Conservation (phyloP, 2,113 vertebrate genomes). For the Argyrosomus japonicus region DNA sequence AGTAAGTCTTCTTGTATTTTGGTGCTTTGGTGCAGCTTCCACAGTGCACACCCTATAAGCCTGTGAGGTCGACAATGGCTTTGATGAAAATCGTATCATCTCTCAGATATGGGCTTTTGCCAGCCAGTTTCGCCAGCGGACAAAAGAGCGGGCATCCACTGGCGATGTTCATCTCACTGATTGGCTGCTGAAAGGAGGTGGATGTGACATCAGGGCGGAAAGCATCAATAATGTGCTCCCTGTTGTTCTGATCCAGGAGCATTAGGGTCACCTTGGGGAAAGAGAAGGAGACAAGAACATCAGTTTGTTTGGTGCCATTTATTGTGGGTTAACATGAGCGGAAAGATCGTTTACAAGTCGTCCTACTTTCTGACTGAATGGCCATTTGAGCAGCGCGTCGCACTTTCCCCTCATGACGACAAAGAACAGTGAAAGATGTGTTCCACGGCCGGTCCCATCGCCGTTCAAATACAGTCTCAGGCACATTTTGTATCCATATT, state of each 20-base stretch:
- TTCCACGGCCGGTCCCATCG: conserved; percentile 91
- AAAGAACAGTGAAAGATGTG: conserved; percentile 94
- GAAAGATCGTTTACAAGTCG: too few species aligned
- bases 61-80: conserved; percentile 95
- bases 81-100: conserved; percentile 97
- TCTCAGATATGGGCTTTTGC: conserved; percentile 91
- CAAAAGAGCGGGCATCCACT: conserved; percentile 98
- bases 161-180: conserved; percentile 97
- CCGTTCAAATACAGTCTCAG: conserved; percentile 93
- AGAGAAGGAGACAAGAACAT: not conserved
- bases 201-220: conserved; percentile 93
- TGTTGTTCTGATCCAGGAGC: conserved; percentile 96
- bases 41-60: conserved; percentile 83
- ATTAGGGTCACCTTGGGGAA: conserved; percentile 93
- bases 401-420: conserved; percentile 94
- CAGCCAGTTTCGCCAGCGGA: conserved; percentile 90
- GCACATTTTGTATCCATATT: conserved; percentile 97
- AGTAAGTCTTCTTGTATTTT: not conserved
- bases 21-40: conserved; percentile 65
- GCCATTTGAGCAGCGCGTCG: conserved; percentile 93
- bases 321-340: rapidly evolving
- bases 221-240: conserved; percentile 95
- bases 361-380: conserved; percentile 95
- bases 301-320: not conserved
- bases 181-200: conserved; percentile 93